A percentile compares a stretch with the other conserved stretches of the same genome.
Conservation (phyloP, 2,113 vertebrate genomes). For the Onychostoma macrolepis region DNA sequence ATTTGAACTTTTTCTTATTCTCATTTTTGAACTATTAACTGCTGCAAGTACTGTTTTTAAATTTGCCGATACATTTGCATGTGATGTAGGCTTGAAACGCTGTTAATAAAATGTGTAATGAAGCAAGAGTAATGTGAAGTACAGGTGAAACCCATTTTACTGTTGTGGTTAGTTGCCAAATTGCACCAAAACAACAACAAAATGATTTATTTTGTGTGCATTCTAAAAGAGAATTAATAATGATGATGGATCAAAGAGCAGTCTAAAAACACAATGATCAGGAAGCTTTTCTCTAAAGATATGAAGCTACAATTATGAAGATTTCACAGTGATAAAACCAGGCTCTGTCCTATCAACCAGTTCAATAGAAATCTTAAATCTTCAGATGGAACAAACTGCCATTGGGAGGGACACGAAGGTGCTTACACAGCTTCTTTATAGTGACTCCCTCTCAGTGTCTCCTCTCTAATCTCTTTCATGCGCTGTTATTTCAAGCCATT, state of each 20-base stretch:
- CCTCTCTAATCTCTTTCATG: slow-evolving; percentile 47
- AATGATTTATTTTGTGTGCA: not conserved
- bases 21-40: too few relatives aligned
- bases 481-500: slow-evolving; percentile 45
- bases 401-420: slow-evolving; percentile 51
- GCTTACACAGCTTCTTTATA: slow-evolving; percentile 53
- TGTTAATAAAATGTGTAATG: too few relatives aligned
- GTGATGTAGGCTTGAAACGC: too few relatives aligned
- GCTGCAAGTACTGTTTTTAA: too few relatives aligned
- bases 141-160: too few relatives aligned
- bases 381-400: slow-evolving; percentile 25
- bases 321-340: not conserved
- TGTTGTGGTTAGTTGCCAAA: not conserved
- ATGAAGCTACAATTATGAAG: not conserved
- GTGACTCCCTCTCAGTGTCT: slow-evolving; percentile 20
- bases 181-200: not conserved
- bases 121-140: too few relatives aligned
- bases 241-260: not conserved
- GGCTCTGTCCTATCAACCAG: not conserved
- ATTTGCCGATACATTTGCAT: too few relatives aligned
- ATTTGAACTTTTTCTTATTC: too few relatives aligned
- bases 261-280: not conserved
- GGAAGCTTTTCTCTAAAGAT: not conserved
- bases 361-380: slow-evolving; percentile 29
- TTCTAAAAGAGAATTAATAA: not conserved